phyloP scores from a whole-genome alignment of 2,113 vertebrate species.

The Epinephelus cyanopodus region DNA sequence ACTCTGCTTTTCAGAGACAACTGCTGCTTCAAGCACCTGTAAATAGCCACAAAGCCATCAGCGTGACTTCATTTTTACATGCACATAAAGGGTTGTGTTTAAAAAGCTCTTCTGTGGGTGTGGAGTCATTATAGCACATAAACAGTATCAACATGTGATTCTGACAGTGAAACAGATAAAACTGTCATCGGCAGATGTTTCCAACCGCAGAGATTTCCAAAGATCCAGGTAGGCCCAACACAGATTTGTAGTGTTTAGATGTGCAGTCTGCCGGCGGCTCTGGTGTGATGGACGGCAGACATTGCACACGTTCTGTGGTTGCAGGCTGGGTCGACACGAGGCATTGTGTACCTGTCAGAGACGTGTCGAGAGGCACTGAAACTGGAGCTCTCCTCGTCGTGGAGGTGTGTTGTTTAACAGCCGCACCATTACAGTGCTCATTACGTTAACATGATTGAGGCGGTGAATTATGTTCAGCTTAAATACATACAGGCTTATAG shows the following conservation, averaged over 20 bases:
- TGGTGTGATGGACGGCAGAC: constrained; percentile 59
- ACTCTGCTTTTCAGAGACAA: constrained; percentile 17
- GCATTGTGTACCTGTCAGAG: constrained; percentile 79
- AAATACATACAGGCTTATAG: constrained; percentile 54
- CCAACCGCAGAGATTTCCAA: constrained; percentile 16
- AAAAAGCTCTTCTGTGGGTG: constrained; percentile 2
- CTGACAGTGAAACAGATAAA: constrained; percentile 7
- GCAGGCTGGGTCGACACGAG: constrained; percentile 68
- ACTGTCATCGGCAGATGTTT: constrained; percentile 22
- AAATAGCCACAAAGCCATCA: constrained; percentile 11
- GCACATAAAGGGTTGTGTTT: constrained; percentile 23
- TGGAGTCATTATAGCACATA: constrained; percentile 10
- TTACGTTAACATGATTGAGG: constrained; percentile 80
- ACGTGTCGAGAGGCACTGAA: constrained; percentile 65
- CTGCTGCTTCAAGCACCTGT: constrained; percentile 11
- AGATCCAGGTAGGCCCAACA: constrained; percentile 18
- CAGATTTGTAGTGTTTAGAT: constrained; percentile 8
- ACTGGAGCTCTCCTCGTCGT: constrained; percentile 52
- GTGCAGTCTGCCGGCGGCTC: constrained; percentile 27
- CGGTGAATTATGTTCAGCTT: constrained; percentile 56
- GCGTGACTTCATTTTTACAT: accelerated
- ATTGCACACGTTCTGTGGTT: constrained; percentile 70
- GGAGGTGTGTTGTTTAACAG: constrained; percentile 73
- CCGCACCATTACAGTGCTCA: constrained; percentile 69
- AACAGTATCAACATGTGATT: constrained; percentile 25